Evolutionary conservation across 2,797 vertebrate genomes (phyloP).

Genomic region (Gymnothorax reevesii): DNA sequence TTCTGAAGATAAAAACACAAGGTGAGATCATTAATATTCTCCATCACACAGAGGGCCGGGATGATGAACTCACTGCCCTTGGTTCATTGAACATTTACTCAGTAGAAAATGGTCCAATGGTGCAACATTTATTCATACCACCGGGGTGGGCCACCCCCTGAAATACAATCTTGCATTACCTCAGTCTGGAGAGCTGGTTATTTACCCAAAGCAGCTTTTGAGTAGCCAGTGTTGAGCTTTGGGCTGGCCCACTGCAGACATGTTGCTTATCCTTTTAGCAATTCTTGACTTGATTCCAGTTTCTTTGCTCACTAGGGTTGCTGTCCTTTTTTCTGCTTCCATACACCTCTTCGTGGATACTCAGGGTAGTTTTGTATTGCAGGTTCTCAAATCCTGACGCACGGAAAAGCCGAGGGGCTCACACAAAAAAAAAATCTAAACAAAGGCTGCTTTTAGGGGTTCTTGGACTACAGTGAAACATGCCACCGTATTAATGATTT

Average conservation of each 20-base stretch:
- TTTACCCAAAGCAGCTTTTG: neutral
- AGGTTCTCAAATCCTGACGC: neutral
- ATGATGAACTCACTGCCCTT: neutral
- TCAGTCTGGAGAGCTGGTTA: neutral
- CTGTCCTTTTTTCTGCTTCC: neutral
- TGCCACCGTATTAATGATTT: no score
- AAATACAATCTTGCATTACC: neutral
- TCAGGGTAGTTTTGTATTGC: neutral
- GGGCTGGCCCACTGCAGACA: neutral
- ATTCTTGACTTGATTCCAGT: neutral
- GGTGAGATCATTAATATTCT: neutral
- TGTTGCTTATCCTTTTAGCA: conserved; percentile 19
- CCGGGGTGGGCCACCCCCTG: neutral
- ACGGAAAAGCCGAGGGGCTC: no score
- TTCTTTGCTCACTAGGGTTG: neutral
- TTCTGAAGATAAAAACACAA: neutral
- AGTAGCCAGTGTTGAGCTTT: neutral
- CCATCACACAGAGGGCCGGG: neutral
- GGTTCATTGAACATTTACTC: neutral
- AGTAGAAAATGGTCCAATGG: neutral
- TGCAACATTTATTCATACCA: neutral
- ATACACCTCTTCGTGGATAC: neutral
- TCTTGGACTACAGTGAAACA: no score
- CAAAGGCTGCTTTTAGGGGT: no score
- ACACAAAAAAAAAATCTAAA: no score